A percentile compares a stretch with the other conserved stretches of the same genome.
phyloP scores from a whole-genome alignment of 2,888 invertebrate species.

The Onthophagus sagittarius region DNA sequence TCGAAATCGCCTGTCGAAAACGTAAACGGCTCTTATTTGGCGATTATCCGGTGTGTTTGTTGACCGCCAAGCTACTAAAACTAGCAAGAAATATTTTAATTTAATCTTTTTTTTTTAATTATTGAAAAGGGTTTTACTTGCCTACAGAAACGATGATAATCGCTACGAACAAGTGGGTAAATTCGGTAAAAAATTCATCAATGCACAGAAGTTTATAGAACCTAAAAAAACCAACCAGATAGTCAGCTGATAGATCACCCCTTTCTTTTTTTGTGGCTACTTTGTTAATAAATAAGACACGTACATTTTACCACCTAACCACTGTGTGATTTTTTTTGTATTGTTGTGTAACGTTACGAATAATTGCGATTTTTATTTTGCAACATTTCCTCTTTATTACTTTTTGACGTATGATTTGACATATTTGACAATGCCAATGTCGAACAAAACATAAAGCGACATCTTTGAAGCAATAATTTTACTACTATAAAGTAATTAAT shows the following conservation, averaged over 20 bases:
- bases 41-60: slow-evolving; percentile 59
- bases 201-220: slow-evolving; percentile 64
- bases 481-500: too few species aligned
- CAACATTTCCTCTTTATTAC: background rate
- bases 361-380: slow-evolving; percentile 2
- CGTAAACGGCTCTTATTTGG: slow-evolving; percentile 64
- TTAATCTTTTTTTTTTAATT: background rate
- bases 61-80: slow-evolving; percentile 72
- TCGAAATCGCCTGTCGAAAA: slow-evolving; percentile 55
- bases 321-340: background rate
- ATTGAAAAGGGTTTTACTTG: slow-evolving; percentile 33
- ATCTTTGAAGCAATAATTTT: background rate
- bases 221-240: slow-evolving; percentile 15
- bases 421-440: background rate
- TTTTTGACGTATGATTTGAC: slow-evolving; percentile 12
- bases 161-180: slow-evolving; percentile 66
- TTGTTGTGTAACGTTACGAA: background rate
- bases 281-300: background rate
- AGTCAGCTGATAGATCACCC: background rate
- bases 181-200: slow-evolving; percentile 82
- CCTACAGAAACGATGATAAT: slow-evolving; percentile 52
- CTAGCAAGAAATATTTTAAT: slow-evolving; percentile 37
- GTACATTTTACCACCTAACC: slow-evolving; percentile 18
- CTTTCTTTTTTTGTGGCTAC: background rate
- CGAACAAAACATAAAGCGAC: background rate